Evolutionary conservation across 2,797 vertebrate genomes (phyloP).

Genomic region (Cyprinella venusta): DNA sequence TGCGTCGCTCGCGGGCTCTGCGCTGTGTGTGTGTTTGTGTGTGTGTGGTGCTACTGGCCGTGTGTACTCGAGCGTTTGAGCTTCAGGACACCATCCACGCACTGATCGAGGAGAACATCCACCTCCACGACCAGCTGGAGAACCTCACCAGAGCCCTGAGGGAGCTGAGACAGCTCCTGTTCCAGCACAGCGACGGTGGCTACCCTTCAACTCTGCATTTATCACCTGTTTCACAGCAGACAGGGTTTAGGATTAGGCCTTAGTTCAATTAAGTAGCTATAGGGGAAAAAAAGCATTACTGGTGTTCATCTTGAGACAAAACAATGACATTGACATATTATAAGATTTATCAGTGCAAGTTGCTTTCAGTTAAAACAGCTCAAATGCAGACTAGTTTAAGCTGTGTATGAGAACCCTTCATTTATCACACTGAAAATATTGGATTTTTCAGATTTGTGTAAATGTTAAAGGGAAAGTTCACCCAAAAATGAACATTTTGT

Average conservation of each 20-base stretch:
- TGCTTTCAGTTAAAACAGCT: too few relatives aligned
- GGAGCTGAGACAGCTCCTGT: slow-evolving; percentile 78
- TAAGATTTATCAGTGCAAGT: too few relatives aligned
- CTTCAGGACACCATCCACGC: slow-evolving; percentile 83
- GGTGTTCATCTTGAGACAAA: too few relatives aligned
- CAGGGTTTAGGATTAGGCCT: too few relatives aligned
- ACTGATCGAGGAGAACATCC: slow-evolving; percentile 83
- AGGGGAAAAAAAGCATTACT: too few relatives aligned
- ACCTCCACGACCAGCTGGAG: slow-evolving; percentile 82
- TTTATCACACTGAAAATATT: slow-evolving; percentile 52
- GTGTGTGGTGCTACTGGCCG: slow-evolving; percentile 56
- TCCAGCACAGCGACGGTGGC: slow-evolving; percentile 77
- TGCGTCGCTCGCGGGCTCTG: slow-evolving; percentile 59
- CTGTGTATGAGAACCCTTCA: neutral
- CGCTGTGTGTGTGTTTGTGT: slow-evolving; percentile 56
- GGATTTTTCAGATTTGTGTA: neutral
- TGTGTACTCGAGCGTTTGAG: slow-evolving; percentile 72
- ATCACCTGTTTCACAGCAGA: too few relatives aligned
- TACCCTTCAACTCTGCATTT: neutral
- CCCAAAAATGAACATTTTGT: neutral
- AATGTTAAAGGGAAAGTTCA: neutral
- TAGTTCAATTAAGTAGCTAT: too few relatives aligned
- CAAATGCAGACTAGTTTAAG: too few relatives aligned
- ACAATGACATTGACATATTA: too few relatives aligned
- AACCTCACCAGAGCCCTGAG: slow-evolving; percentile 82